These are phyloP conservation scores for Ecliptopera silaceata DNA, from an alignment of 2,888 invertebrate genomes.

Conservation along the genomic window DNA sequence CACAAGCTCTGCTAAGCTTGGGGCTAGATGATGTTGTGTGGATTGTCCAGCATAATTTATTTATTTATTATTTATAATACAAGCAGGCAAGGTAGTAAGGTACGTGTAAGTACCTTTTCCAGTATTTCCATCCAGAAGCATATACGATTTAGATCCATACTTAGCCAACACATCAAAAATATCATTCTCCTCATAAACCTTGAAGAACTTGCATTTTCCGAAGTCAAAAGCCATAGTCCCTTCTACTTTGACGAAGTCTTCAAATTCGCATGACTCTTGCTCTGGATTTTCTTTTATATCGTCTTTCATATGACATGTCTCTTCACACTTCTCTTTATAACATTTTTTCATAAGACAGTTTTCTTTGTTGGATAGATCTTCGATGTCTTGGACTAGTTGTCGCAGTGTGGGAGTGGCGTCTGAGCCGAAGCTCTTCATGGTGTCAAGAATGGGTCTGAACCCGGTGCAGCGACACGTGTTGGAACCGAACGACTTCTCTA, in stretches of 20 bases:
- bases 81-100: too few species aligned
- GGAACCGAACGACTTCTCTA: slow-evolving; percentile 89
- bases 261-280: slow-evolving; percentile 35
- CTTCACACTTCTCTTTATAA: neutral
- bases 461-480: slow-evolving; percentile 93
- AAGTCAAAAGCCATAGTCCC: slow-evolving; percentile 75
- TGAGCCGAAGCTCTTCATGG: slow-evolving; percentile 87
- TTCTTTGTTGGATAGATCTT: slow-evolving; percentile 51
- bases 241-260: slow-evolving; percentile 40
- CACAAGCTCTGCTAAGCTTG: too few species aligned
- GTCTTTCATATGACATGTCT: neutral
- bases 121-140: slow-evolving; percentile 87
- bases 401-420: slow-evolving; percentile 82
- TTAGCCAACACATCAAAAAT: slow-evolving; percentile 74
- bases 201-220: slow-evolving; percentile 69
- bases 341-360: slow-evolving; percentile 2
- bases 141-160: slow-evolving; percentile 73
- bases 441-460: slow-evolving; percentile 89
- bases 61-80: too few species aligned
- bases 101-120: slow-evolving; percentile 83
- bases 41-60: too few species aligned
- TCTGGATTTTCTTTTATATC: slow-evolving; percentile 33
- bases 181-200: slow-evolving; percentile 69
- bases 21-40: too few species aligned
- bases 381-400: slow-evolving; percentile 75